phyloP scores from a whole-genome alignment of 2,888 invertebrate species.

The Exocentrus adspersus region DNA sequence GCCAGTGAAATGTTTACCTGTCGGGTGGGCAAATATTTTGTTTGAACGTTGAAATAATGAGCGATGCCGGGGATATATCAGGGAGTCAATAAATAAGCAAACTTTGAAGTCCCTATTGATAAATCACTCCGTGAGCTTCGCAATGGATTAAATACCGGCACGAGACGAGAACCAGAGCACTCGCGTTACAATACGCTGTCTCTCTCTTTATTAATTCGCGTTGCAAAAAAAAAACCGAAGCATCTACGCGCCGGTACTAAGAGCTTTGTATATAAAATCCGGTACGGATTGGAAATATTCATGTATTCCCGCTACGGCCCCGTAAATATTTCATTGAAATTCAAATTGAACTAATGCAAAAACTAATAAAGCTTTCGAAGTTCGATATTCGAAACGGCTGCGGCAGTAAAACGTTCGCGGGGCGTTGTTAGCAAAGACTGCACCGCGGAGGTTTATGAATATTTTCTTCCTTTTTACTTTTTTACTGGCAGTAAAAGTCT shows the following conservation, averaged over 20 bases:
- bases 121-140: not conserved
- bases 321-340: constrained; percentile 24
- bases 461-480: constrained; percentile 4
- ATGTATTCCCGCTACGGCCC: not conserved
- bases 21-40: not conserved
- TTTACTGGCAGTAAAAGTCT: constrained; percentile 4
- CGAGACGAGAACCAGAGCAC: not conserved
- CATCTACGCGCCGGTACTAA: too few relatives aligned
- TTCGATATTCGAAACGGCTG: constrained; percentile 12
- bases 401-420: not conserved
- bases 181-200: too few relatives aligned
- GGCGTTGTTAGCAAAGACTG: not conserved
- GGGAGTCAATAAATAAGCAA: not conserved
- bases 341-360: constrained; percentile 13
- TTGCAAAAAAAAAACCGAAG: too few relatives aligned
- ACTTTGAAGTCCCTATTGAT: not conserved
- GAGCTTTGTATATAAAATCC: too few relatives aligned
- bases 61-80: not conserved
- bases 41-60: constrained; percentile 1
- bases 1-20: not conserved
- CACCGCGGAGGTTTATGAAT: constrained; percentile 15
- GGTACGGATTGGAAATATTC: not conserved
- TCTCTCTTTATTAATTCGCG: too few relatives aligned
- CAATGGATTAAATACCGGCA: too few relatives aligned
- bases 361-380: constrained; percentile 7